These are phyloP conservation scores for Equus quagga DNA, from an alignment of 2,113 vertebrate genomes.

Conservation along the genomic window DNA sequence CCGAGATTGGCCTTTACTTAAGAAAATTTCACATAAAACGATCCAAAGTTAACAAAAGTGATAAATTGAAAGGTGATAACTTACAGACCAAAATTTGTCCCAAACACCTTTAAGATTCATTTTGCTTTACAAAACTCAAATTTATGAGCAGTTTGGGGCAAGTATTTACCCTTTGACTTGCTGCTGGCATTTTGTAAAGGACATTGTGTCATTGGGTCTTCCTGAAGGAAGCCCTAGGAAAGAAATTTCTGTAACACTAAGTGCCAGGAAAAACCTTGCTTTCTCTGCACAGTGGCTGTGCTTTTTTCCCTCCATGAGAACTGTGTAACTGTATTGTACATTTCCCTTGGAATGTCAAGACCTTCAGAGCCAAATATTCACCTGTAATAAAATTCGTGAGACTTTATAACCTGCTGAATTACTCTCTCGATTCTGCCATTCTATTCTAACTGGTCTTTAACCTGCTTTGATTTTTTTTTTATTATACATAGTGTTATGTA, in stretches of 20 bases:
- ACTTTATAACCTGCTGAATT: not conserved
- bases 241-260: not conserved
- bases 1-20: not conserved
- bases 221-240: not conserved
- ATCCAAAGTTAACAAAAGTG: not conserved
- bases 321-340: not conserved
- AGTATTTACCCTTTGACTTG: not conserved
- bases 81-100: not conserved
- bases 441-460: not conserved
- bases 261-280: not conserved
- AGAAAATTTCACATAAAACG: not conserved
- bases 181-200: conserved; percentile 36
- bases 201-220: not conserved
- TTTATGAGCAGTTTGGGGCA: not conserved
- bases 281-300: not conserved
- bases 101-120: not conserved
- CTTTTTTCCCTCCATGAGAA: not conserved
- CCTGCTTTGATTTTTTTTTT: not conserved
- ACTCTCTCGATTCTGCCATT: not conserved
- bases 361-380: not conserved
- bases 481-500: not conserved
- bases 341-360: not conserved
- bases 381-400: conserved; percentile 26
- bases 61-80: not conserved
- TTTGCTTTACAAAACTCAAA: conserved; percentile 45